Base-by-base conservation (phyloP, 2,888 invertebrate species). In the Leptopterna dolabrata region DNA sequence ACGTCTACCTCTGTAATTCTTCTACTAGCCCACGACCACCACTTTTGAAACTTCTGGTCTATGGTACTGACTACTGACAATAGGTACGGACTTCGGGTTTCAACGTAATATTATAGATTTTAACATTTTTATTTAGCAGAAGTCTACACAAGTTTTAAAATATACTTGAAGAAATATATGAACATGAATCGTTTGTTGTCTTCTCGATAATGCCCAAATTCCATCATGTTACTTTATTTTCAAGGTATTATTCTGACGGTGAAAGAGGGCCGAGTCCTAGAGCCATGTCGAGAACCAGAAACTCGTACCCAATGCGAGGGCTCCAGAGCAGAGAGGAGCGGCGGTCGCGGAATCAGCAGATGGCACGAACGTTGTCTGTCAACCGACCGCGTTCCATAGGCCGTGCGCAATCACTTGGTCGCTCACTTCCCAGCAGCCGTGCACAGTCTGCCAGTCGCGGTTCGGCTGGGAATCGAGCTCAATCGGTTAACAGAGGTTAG, bases 231-330 rank as follows among this genome's bases (percentile, higher is more conserved):
- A 27, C 19, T 76, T n/a, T n/a, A 27, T 45, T 71, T 30, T 84
- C 13, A 13, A 85, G 85, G 85, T 76, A 76, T 47, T 85, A 85
- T 30, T 76, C 85, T 24, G 85, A 85, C 19, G 47, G 85, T 45
- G 85, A 85, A 29, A 1, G 45, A 45, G 47, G 85, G 27, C 76
- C 76, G 14, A 73, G 36, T 19, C 45, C 63, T 3, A 83, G 83
- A 24, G 30, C 83, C n/a, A 63, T 85, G 73, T 73, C 85, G 2
- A 71, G 85, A 73, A 76, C 51, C 7, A 85, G 85, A 47, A 73
- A 85, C 19, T 47, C 85, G 29, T 85, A 85, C 29, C 76, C 85
- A 7, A 85, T 85, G 73, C 41, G 85, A 51, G 83, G 83, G 0
- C 7, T 41, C 13, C 73, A 73, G 16, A 73, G 41, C 36, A 78